A percentile compares a stretch with the other conserved stretches of the same genome.
Evolutionary conservation across 2,113 vertebrate genomes (phyloP).

Genomic region (Seriola quinqueradiata): DNA sequence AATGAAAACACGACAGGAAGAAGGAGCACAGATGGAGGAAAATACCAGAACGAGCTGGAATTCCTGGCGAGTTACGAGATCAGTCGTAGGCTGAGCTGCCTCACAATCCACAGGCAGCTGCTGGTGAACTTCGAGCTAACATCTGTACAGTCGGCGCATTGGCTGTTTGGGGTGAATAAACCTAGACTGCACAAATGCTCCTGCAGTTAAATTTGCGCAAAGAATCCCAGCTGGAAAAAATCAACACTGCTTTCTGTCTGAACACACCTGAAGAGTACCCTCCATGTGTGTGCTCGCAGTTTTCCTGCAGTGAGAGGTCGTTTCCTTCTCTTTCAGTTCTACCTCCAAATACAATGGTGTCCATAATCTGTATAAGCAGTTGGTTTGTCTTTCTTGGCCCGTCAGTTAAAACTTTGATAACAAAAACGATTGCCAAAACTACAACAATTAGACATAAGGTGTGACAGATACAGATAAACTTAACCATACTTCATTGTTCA

Average conservation of each 20-base stretch:
- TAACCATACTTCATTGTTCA: too few species aligned
- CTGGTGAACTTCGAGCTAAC: not conserved
- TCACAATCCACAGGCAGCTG: too few species aligned
- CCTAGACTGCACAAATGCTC: not conserved
- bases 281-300: not conserved
- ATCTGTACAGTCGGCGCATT: not conserved
- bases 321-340: not conserved
- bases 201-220: too few species aligned
- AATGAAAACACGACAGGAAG: not conserved
- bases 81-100: too few species aligned
- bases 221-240: not conserved
- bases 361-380: too few species aligned
- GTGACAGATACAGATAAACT: too few species aligned
- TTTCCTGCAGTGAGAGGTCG: not conserved
- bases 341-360: not conserved
- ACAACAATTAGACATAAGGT: too few species aligned
- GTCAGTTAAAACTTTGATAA: too few species aligned
- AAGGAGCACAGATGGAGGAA: too few species aligned
- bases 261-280: not conserved
- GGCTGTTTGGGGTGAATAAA: too few species aligned
- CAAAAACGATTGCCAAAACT: too few species aligned
- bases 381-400: too few species aligned
- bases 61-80: not conserved
- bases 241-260: not conserved
- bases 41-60: not conserved